Base-by-base conservation (phyloP, 2,888 invertebrate species). In the Cacoxenus indagator region DNA sequence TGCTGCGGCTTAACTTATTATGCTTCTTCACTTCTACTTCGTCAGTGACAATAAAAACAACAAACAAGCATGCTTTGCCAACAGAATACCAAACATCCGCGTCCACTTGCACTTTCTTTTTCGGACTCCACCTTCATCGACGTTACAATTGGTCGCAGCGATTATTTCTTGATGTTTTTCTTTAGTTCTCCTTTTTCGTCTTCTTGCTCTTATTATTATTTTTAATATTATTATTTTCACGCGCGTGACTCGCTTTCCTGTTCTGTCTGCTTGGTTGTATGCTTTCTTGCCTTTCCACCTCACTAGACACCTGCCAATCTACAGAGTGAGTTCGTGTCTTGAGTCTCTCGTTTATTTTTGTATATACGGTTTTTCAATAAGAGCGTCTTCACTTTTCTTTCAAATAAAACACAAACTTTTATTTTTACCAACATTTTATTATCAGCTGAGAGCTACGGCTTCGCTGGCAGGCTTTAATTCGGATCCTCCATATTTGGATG, bases 51-150 rank as follows among this genome's bases (percentile, higher is more conserved):
- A 67, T 68, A 59, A 72, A 71, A 77, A 75, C 77, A 72, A 72
- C 75, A 76, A 77, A 78, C 74, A 77, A 76, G 70, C 65, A 76
- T 70, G 19, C 57, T 46, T 71, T 71, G 75, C 80, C 76, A 78
- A 68, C 76, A 81, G 86, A 86, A 86, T 86, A 85, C 77, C 79
- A 85, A 86, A 83, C 84, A 85, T 85, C 85, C 84, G 85, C 78
- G 76, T 85, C 86, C 85, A 85, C 85, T 85, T 85, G 85, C 85
- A 85, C 85, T 85, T 85, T 85, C 85, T 85, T 85, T 85, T 85
- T 85, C 80, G 71, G 69, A 68, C 71, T 66, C 61, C 68, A 74
- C 71, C 69, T 74, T 67, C 71, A 68, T 72, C 70, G 71, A 64
- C 57, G 66, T 72, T 68, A 69, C 70, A 61, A 67, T 73, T 68